Evolutionary conservation across 1,140 invertebrate genomes (phyloP).

Genomic region (Asbolus verrucosus): DNA sequence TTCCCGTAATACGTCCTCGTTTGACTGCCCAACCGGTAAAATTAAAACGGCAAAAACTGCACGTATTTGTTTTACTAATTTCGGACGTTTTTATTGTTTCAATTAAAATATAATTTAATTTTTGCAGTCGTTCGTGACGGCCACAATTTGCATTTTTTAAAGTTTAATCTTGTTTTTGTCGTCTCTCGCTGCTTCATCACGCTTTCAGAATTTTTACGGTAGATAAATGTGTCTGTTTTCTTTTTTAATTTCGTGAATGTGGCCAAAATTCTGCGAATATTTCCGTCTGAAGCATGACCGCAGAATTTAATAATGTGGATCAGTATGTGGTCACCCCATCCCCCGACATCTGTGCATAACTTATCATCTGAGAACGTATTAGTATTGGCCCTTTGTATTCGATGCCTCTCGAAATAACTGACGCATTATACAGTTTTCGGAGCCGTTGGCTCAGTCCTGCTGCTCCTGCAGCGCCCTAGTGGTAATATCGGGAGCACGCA

Average conservation of each 20-base stretch:
- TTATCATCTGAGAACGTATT: too few relatives aligned
- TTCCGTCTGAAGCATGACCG: too few relatives aligned
- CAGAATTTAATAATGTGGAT: not conserved
- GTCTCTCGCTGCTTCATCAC: too few relatives aligned
- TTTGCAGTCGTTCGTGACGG: constrained; percentile 41
- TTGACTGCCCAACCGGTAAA: constrained; percentile 49
- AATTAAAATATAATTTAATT: constrained; percentile 50
- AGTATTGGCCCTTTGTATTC: not conserved
- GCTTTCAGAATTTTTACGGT: too few relatives aligned
- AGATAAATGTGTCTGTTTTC: too few relatives aligned
- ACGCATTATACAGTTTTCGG: constrained; percentile 1
- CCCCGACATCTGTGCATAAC: not conserved
- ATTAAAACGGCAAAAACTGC: constrained; percentile 49
- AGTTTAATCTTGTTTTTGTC: constrained; percentile 38
- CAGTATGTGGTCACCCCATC: constrained; percentile 5
- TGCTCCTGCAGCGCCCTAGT: not conserved
- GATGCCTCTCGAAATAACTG: constrained; percentile 5
- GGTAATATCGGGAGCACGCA: not conserved
- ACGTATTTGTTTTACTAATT: constrained; percentile 38
- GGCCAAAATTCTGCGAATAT: too few relatives aligned
- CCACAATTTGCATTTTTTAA: constrained; percentile 38
- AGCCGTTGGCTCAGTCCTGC: not conserved
- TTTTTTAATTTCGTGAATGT: too few relatives aligned
- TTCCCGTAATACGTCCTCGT: constrained; percentile 41
- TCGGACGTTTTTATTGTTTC: constrained; percentile 45